phyloP scores from a whole-genome alignment of 1,140 invertebrate species.

The Glomeris maerens region DNA sequence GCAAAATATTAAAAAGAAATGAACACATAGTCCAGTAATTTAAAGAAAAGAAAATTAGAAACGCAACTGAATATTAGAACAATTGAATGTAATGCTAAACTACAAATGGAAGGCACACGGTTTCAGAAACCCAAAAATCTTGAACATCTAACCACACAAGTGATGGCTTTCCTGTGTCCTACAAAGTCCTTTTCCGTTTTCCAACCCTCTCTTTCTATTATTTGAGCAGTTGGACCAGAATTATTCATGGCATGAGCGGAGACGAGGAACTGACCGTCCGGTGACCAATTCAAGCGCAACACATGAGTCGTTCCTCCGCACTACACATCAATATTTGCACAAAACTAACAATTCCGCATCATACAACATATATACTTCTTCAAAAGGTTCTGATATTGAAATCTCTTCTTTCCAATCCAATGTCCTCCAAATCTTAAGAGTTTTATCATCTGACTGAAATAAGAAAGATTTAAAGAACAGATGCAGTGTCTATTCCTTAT shows the following conservation, averaged over 20 bases:
- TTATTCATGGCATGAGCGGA: slow-evolving; percentile 98
- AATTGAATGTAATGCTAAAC: too few species aligned
- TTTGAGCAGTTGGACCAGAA: slow-evolving; percentile 83
- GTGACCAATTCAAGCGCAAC: slow-evolving; percentile 84
- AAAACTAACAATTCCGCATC: not conserved
- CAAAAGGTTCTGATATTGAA: slow-evolving; percentile 76
- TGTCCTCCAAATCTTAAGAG: slow-evolving; percentile 84
- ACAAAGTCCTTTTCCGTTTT: slow-evolving; percentile 89
- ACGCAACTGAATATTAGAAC: too few species aligned
- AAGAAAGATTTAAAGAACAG: too few species aligned
- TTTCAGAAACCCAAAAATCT: slow-evolving; percentile 11
- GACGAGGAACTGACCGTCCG: slow-evolving; percentile 89
- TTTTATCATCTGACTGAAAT: slow-evolving; percentile 75
- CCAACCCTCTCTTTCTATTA: slow-evolving; percentile 83
- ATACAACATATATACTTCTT: slow-evolving; percentile 41
- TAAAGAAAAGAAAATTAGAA: slow-evolving; percentile 12
- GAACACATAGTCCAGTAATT: slow-evolving; percentile 17
- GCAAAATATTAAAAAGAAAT: slow-evolving; percentile 28
- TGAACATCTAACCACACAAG: slow-evolving; percentile 59
- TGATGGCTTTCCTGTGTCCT: slow-evolving; percentile 90
- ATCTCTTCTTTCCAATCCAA: slow-evolving; percentile 79
- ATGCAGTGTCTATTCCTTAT: slow-evolving; percentile 2
- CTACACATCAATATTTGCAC: slow-evolving; percentile 21
- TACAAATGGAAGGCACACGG: too few species aligned
- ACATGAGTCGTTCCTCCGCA: slow-evolving; percentile 90